Base-by-base conservation (phyloP, 2,888 invertebrate genomes). In the Microctonus hyperodae region DNA sequence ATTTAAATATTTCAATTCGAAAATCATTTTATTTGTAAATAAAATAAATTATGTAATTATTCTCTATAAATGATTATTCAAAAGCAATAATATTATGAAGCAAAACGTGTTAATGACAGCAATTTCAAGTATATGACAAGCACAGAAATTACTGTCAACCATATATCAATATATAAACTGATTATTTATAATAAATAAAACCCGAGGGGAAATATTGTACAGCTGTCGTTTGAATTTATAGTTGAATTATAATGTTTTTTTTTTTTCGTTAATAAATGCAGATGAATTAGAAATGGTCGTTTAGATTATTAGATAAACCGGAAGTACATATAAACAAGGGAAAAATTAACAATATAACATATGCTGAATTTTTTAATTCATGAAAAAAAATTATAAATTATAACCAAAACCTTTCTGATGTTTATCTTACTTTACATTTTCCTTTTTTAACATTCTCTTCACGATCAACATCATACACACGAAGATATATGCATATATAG, bases 231-330 rank as follows among this genome's bases (percentile, higher is more conserved):
- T 10, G 20, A 33, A 56, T 33, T 33, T 56, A 33, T 33, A 16
- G 31, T 7, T n/a, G n/a, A n/a, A n/a, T n/a, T n/a, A n/a, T n/a
- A n/a, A n/a, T n/a, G n/a, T n/a, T n/a, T n/a, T n/a, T n/a, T n/a
- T n/a, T n/a, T n/a, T n/a, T n/a, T 16, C 16, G 31, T 31, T 55
- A 7, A 51, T 51, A 25, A 16, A 16, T 6, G 16, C 31, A 16
- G 31, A 16, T n/a, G n/a, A 16, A 55, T 7, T 51, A 23, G 25
- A 51, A n/a, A 74, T 13, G 51, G 76, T 78, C 76, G 79, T 77
- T 77, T 70, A 65, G 70, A 74, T 74, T 76, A 76, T 78, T 74
- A 76, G 75, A 73, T 60, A 70, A 70, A 76, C 76, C 77, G 78
- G 77, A 79, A 72, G 75, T 70, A 58, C 16, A 44, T 44, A 44